Evolutionary conservation across 1,140 invertebrate genomes (phyloP), one percentile per base, ranked within the genome.

Genomic region (Manduca sexta): DNA sequence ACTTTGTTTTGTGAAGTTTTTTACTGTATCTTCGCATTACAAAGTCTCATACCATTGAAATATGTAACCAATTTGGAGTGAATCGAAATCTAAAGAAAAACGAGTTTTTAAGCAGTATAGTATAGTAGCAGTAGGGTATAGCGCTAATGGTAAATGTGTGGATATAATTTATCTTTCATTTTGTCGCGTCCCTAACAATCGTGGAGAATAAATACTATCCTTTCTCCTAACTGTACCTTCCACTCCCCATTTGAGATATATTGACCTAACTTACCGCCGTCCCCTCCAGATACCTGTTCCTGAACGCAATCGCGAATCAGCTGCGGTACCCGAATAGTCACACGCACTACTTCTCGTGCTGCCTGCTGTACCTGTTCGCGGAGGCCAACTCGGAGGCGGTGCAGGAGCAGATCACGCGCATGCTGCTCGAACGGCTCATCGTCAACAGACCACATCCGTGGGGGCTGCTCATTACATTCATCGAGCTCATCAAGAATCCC

Each of bases 291-390:
- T 99, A 99, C 79, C 87, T 99, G 59, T 98, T 99, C 84, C 88
- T 99, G 63, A 99, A 99, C 84, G 97, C 98, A 0, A 97, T 99
- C 59, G 97, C 97, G 16, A 99, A 99, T 88, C 98, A 99, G 74
- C 86, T 99, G 59, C 90, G 98, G 2, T 99, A 99, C 86, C 98
- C 98, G 0, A 99, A 99, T 85, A 98, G 96, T 64, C 98, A 99
- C 83, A 99, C 98, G 1, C 97, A 99, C 87, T 99, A 99, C 88
- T 99, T 99, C 87, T 98, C 97, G 62, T 98, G 97, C 79, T 95
- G 96, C 7, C 88, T 99, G 2, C 89, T 99, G 14, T 98, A 99
- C 77, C 87, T 99, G 39, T 99, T 99, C 84, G 95, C 94, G n/a
- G 97, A 99, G 84, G 97, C 97, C 11, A 98, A 99, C 67, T 94